Evolutionary conservation across 2,797 vertebrate genomes (phyloP).

Genomic region (Gila robusta): DNA sequence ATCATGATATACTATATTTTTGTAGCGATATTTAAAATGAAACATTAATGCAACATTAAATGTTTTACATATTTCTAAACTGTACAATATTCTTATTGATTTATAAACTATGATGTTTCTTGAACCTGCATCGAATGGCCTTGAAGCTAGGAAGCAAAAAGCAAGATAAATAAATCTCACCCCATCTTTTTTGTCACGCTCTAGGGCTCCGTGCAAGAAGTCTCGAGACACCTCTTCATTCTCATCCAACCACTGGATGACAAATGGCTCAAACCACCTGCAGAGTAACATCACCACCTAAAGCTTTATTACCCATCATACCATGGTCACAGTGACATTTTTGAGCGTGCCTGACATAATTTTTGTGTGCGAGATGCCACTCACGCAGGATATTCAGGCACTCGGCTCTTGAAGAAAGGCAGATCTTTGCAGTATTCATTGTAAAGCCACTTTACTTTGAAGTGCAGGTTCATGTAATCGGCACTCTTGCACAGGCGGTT

Average conservation of each 20-base stretch:
- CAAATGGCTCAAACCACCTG: constrained; percentile 98
- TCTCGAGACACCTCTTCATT: constrained; percentile 98
- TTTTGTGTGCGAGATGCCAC: constrained; percentile 66
- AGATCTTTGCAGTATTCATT: constrained; percentile 98
- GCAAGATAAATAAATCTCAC: constrained; percentile 74
- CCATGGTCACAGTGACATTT: constrained; percentile 16
- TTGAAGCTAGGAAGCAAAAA: neutral
- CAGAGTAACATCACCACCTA: constrained; percentile 1
- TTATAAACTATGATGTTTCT: neutral
- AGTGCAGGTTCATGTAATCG: constrained; percentile 99
- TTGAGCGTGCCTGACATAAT: neutral
- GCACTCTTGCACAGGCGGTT: constrained; percentile 97
- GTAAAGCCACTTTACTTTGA: constrained; percentile 99
- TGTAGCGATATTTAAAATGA: neutral
- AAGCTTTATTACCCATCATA: constrained; percentile 19
- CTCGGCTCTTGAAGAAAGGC: constrained; percentile 92
- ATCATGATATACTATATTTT: neutral
- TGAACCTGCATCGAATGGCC: neutral
- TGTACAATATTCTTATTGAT: neutral
- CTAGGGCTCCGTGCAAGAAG: constrained; percentile 94
- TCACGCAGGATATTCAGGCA: constrained; percentile 98
- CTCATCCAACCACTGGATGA: constrained; percentile 99
- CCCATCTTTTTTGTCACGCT: constrained; percentile 99
- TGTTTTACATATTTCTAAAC: neutral
- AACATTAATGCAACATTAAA: neutral